These are phyloP conservation scores for Coleophora deauratella DNA, from an alignment of 2,888 invertebrate species.

Conservation along the genomic window DNA sequence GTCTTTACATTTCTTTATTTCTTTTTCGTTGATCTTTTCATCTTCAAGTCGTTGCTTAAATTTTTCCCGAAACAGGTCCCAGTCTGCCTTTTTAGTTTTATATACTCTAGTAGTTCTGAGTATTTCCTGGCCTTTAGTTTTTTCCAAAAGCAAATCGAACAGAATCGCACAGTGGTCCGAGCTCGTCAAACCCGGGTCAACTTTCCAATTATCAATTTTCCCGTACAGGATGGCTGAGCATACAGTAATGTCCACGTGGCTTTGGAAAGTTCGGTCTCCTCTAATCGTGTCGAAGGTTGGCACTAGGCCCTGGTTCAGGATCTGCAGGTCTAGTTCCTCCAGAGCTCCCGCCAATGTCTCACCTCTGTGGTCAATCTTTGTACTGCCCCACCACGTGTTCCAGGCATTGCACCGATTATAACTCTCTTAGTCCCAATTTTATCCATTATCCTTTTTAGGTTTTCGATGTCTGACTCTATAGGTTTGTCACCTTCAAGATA, in stretches of 20 bases:
- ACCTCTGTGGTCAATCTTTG: conserved; percentile 10
- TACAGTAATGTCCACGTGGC: conserved; percentile 20
- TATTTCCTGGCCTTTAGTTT: background rate
- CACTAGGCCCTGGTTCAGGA: conserved; percentile 18
- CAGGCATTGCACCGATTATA: conserved; percentile 16
- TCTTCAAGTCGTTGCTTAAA: too few species aligned
- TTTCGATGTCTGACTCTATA: conserved; percentile 8
- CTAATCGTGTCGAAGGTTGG: conserved; percentile 22
- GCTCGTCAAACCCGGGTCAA: too few species aligned
- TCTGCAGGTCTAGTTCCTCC: conserved; percentile 13
- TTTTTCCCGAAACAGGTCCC: background rate
- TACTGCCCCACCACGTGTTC: conserved; percentile 17
- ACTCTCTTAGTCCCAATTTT: background rate
- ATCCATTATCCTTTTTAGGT: background rate
- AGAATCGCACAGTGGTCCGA: background rate
- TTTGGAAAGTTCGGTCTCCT: conserved; percentile 8
- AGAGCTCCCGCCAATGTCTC: conserved; percentile 8
- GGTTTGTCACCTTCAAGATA: conserved; percentile 15
- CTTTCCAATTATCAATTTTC: background rate
- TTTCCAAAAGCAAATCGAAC: background rate
- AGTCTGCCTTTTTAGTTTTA: background rate
- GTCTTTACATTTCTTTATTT: background rate
- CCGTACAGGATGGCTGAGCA: conserved; percentile 12
- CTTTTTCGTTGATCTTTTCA: background rate
- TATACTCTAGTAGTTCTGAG: background rate